A percentile compares a stretch with the other conserved stretches of the same genome.
Conservation (phyloP, 2,888 invertebrate genomes). For the Ernsta delagoae region DNA sequence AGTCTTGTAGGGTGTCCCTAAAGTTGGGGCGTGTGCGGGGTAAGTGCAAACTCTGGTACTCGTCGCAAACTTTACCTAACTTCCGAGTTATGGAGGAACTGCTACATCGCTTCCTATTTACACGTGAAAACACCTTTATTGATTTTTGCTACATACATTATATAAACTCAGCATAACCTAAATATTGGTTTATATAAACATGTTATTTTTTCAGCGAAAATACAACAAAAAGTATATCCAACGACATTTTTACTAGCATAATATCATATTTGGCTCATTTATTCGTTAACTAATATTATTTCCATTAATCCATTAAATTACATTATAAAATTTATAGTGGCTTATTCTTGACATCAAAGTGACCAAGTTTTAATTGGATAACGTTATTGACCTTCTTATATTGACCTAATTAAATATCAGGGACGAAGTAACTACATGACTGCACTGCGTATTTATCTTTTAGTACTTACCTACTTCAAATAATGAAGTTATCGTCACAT, state of each 20-base stretch:
- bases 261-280: too few species aligned
- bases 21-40: slow-evolving; percentile 23
- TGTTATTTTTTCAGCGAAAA: too few species aligned
- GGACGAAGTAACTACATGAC: slow-evolving; percentile 21
- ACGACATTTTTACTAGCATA: too few species aligned
- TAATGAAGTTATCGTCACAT: background rate
- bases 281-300: too few species aligned
- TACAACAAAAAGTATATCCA: too few species aligned
- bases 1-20: background rate
- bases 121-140: too few species aligned
- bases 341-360: slow-evolving; percentile 6
- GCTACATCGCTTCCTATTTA: too few species aligned
- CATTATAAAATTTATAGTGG: background rate
- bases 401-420: slow-evolving; percentile 30
- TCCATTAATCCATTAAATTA: too few species aligned
- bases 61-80: slow-evolving; percentile 44
- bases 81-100: slow-evolving; percentile 44
- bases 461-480: background rate
- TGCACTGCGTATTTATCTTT: slow-evolving; percentile 28
- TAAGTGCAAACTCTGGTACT: slow-evolving; percentile 67
- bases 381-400: slow-evolving; percentile 29
- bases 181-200: too few species aligned
- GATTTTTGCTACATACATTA: too few species aligned
- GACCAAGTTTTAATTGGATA: slow-evolving; percentile 23
- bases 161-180: too few species aligned